A percentile compares a stretch with the other conserved stretches of the same genome.
Conservation (phyloP, 1,140 invertebrate species). For the Procambarus virginalis region DNA sequence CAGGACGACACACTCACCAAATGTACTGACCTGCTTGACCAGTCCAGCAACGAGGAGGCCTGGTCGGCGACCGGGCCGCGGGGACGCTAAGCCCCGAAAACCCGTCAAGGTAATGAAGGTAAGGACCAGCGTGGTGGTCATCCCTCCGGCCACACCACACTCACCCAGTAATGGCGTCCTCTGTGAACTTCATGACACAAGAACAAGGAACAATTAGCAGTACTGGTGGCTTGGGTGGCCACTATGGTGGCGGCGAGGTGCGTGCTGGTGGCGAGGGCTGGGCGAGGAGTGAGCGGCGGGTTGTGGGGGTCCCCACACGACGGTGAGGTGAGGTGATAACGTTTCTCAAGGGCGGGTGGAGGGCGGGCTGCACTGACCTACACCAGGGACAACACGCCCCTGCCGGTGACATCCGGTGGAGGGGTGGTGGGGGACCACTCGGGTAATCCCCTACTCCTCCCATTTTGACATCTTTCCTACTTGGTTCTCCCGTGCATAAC, state of each 20-base stretch:
- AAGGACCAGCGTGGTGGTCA: too few relatives aligned
- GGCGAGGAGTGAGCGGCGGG: background rate
- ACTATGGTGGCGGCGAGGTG: background rate
- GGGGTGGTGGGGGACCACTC: background rate
- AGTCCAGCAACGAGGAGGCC: too few relatives aligned
- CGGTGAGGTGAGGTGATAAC: background rate
- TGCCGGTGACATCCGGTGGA: background rate
- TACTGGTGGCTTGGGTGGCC: too few relatives aligned
- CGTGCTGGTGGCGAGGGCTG: background rate
- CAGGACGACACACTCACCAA: too few relatives aligned
- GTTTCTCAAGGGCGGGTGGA: background rate
- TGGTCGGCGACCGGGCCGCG: too few relatives aligned
- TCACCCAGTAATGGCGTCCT: background rate
- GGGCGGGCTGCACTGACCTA: background rate
- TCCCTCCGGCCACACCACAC: background rate
- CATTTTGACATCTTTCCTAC: too few relatives aligned
- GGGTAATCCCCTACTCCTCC: background rate
- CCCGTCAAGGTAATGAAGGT: too few relatives aligned
- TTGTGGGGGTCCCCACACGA: background rate
- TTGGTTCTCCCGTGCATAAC: too few relatives aligned
- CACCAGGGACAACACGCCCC: constrained; percentile 4
- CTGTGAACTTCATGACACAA: background rate
- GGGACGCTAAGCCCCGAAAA: too few relatives aligned
- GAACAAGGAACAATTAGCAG: background rate
- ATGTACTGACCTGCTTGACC: too few relatives aligned